Conservation (phyloP, 1,140 invertebrate species). For the Parasteatoda tepidariorum region DNA sequence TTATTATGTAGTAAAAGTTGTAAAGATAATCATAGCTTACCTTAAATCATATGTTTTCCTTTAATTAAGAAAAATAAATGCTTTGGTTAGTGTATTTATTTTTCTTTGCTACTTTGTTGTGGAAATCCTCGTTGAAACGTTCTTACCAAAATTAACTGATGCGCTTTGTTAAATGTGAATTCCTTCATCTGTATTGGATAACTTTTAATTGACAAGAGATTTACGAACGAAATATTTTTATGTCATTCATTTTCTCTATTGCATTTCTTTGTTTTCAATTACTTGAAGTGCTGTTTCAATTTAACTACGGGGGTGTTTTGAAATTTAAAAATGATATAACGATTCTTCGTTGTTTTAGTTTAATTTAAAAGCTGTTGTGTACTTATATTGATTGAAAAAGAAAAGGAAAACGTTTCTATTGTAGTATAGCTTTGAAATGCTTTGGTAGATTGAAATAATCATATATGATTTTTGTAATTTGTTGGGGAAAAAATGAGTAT, state of each 20-base stretch:
- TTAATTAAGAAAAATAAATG: constrained; percentile 1
- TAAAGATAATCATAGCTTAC: too few relatives aligned
- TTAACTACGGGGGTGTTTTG: not conserved
- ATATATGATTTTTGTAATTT: too few relatives aligned
- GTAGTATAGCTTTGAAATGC: too few relatives aligned
- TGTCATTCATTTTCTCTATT: not conserved
- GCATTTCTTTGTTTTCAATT: not conserved
- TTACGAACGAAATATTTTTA: constrained; percentile 3
- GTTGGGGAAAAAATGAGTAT: too few relatives aligned
- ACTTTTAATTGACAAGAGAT: constrained; percentile 25
- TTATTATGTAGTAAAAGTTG: too few relatives aligned
- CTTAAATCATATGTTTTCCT: too few relatives aligned
- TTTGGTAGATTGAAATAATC: too few relatives aligned
- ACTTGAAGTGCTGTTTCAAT: not conserved
- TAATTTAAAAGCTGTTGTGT: too few relatives aligned
- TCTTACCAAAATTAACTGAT: not conserved
- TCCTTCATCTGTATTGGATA: constrained; percentile 6
- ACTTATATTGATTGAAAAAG: too few relatives aligned
- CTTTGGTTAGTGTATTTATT: not conserved
- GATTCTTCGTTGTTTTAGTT: too few relatives aligned
- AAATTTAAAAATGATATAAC: too few relatives aligned
- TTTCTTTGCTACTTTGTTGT: not conserved
- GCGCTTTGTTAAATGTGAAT: not conserved
- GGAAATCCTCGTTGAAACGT: not conserved
- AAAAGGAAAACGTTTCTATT: too few relatives aligned